Evolutionary conservation across 2,797 vertebrate species (phyloP).

Genomic region (Sebastolobus alascanus): DNA sequence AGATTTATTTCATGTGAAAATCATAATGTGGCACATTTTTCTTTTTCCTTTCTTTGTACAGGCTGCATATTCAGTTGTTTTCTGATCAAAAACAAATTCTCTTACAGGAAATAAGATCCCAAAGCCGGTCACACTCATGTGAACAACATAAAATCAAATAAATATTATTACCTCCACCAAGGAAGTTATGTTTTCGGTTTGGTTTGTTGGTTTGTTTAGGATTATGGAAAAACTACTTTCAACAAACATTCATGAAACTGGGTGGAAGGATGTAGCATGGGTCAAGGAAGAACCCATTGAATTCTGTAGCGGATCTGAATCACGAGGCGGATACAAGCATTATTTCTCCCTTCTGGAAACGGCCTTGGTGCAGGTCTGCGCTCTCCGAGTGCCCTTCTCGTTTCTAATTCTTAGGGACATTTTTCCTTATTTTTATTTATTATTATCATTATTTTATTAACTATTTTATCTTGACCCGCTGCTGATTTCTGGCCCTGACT

Average conservation of each 20-base stretch:
- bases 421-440: not conserved
- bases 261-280: not conserved
- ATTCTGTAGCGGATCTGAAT: not conserved
- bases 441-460: not conserved
- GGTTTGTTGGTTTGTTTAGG: not conserved
- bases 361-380: not conserved
- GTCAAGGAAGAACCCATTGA: not conserved
- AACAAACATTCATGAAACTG: not conserved
- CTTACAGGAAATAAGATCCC: not conserved
- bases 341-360: not conserved
- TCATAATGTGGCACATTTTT: not conserved
- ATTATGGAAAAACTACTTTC: not conserved
- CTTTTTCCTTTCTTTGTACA: not conserved
- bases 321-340: no score
- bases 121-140: not conserved
- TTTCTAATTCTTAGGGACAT: not conserved
- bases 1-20: not conserved
- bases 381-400: fast-evolving
- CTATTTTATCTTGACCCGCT: not conserved
- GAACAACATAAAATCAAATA: not conserved
- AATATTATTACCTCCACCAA: no score
- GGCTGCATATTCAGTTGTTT: not conserved
- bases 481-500: not conserved
- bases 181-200: not conserved
- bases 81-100: not conserved